These are phyloP conservation scores for Drosophila rellima DNA, from an alignment of 2,888 invertebrate genomes.

Conservation along the genomic window DNA sequence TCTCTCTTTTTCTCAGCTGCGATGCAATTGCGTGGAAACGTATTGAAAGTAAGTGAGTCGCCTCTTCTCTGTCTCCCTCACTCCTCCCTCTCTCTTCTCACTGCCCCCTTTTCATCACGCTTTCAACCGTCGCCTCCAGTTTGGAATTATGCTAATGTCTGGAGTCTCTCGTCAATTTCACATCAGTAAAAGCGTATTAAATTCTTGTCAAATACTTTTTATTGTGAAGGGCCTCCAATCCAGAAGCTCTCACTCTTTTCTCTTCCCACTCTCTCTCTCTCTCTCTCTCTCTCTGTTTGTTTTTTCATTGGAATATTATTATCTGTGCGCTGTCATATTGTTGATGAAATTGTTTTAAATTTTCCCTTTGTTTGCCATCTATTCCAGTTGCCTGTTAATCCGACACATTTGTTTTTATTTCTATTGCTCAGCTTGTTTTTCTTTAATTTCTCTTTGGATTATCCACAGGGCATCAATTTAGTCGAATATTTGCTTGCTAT, in stretches of 20 bases:
- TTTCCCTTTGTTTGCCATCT: constrained; percentile 36
- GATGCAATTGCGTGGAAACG: constrained; percentile 80
- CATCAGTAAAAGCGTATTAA: constrained; percentile 69
- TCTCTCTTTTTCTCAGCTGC: constrained; percentile 29
- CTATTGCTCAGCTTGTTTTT: constrained; percentile 51
- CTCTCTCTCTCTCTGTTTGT: constrained; percentile 19
- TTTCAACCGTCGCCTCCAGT: constrained; percentile 22
- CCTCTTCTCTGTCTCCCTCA: background rate
- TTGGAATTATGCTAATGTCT: constrained; percentile 69
- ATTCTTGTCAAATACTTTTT: constrained; percentile 71
- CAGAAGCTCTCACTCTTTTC: constrained; percentile 3
- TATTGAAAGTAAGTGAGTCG: constrained; percentile 61
- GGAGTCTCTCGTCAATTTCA: constrained; percentile 56
- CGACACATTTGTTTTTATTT: constrained; percentile 45
- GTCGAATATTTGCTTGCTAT: constrained; percentile 54
- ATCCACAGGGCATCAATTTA: constrained; percentile 68
- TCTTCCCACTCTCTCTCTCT: constrained; percentile 1
- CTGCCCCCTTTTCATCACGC: background rate
- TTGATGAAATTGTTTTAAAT: constrained; percentile 66
- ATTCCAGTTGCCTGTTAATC: constrained; percentile 31
- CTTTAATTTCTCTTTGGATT: constrained; percentile 77
- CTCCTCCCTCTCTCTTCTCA: background rate
- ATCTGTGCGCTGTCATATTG: constrained; percentile 35
- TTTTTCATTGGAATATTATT: constrained; percentile 60
- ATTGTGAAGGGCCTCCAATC: constrained; percentile 43